These are phyloP conservation scores for Apeltes quadracus DNA, from an alignment of 2,113 vertebrate genomes.

Conservation along the genomic window DNA sequence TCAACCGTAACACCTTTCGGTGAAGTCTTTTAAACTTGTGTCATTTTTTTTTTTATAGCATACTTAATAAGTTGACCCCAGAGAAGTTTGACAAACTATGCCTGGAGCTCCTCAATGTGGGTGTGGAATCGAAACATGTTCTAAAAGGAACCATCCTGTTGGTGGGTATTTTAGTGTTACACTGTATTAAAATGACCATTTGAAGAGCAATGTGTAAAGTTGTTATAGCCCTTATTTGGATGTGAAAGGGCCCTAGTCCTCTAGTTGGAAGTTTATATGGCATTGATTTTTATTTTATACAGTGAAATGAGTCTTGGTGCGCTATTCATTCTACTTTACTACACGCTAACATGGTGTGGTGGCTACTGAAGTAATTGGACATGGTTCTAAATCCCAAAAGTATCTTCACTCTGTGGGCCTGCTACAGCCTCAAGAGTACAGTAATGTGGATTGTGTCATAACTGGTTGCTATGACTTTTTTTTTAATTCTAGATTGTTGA, in stretches of 20 bases:
- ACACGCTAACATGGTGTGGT: not conserved
- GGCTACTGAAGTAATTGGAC: not conserved
- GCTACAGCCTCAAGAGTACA: not conserved
- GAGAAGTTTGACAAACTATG: constrained; percentile 99
- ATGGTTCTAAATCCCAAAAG: not conserved
- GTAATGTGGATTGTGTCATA: not conserved
- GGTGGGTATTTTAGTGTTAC: constrained; percentile 79
- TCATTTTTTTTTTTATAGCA: constrained; percentile 77
- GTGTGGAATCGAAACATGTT: constrained; percentile 98
- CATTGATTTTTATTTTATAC: too few species aligned
- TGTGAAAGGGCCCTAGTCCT: too few species aligned
- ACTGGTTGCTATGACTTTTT: not conserved
- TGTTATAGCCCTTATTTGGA: too few species aligned
- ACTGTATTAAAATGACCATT: not conserved
- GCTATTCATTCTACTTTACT: not conserved
- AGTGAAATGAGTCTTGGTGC: too few species aligned
- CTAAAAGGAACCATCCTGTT: constrained; percentile 99
- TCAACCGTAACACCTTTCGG: not conserved
- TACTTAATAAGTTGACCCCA: constrained; percentile 99
- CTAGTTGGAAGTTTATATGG: too few species aligned
- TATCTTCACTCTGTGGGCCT: not conserved
- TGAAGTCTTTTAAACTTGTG: not conserved
- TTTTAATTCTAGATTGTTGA: constrained; percentile 90
- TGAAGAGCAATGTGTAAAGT: too few species aligned
- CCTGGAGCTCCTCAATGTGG: constrained; percentile 99